phyloP scores from a whole-genome alignment of 2,797 vertebrate genomes.

The Octomys mimax region DNA sequence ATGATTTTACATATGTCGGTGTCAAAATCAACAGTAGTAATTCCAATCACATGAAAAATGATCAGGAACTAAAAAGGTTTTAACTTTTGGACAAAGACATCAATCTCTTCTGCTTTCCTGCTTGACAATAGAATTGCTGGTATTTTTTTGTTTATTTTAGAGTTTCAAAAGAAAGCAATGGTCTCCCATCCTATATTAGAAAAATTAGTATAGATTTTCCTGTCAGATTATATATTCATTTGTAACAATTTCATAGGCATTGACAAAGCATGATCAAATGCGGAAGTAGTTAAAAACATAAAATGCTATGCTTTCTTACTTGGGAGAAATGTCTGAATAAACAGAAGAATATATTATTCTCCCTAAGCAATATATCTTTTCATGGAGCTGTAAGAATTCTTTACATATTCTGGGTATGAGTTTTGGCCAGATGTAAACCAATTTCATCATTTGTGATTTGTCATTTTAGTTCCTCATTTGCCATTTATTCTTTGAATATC shows the following conservation, averaged over 20 bases:
- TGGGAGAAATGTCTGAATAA: background rate
- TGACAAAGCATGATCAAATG: background rate
- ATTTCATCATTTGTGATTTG: background rate
- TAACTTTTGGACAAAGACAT: slow-evolving; percentile 19
- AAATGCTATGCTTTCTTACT: background rate
- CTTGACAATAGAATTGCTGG: background rate
- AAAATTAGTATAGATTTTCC: slow-evolving; percentile 9
- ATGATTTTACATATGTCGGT: background rate
- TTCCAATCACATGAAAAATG: background rate
- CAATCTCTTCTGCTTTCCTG: background rate
- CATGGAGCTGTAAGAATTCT: background rate
- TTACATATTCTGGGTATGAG: background rate
- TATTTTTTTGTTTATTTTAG: background rate
- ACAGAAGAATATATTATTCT: background rate
- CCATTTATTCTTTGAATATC: background rate
- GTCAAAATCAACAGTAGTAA: background rate
- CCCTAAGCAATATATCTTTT: background rate
- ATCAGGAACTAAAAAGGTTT: background rate
- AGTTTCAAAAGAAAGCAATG: background rate
- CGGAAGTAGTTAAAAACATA: background rate
- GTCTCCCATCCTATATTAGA: background rate
- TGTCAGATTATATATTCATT: background rate
- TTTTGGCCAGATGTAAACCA: background rate
- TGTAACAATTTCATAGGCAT: background rate
- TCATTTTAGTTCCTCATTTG: background rate